These are phyloP conservation scores for Emydura subglobosa DNA, from an alignment of 2,113 vertebrate species.

Conservation along the genomic window DNA sequence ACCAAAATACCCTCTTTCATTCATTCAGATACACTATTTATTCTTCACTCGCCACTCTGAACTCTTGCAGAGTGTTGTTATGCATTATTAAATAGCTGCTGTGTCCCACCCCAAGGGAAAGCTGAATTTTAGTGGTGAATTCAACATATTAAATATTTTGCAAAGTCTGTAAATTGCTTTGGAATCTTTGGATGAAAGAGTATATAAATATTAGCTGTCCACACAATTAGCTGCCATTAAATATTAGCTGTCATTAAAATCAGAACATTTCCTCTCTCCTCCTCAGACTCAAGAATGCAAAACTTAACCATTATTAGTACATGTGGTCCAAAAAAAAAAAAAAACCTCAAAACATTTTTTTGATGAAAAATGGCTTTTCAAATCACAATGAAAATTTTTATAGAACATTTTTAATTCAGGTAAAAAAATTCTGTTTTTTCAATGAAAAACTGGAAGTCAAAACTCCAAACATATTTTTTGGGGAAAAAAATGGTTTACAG, in stretches of 20 bases:
- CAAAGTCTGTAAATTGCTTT: not conserved
- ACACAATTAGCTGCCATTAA: not conserved
- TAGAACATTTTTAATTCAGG: too few species aligned
- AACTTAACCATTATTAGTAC: not conserved
- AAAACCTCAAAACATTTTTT: not conserved
- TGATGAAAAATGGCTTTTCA: not conserved
- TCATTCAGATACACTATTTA: not conserved
- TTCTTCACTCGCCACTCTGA: not conserved
- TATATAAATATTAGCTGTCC: not conserved
- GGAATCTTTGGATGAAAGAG: not conserved
- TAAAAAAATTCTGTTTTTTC: not conserved
- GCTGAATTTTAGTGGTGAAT: not conserved
- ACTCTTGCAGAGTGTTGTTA: not conserved
- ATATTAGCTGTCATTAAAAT: not conserved
- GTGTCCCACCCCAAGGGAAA: not conserved
- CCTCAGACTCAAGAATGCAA: not conserved
- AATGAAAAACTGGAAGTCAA: not conserved
- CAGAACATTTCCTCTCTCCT: not conserved
- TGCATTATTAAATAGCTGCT: not conserved
- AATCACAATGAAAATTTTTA: not conserved
- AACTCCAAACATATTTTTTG: not conserved
- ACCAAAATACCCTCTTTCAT: not conserved
- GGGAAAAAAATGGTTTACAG: not conserved
- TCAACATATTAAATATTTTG: not conserved
- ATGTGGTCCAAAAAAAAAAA: not conserved